Evolutionary conservation across 1,140 invertebrate species (phyloP), one percentile per base, ranked within the genome.

Genomic region (Brachionus rubens): DNA sequence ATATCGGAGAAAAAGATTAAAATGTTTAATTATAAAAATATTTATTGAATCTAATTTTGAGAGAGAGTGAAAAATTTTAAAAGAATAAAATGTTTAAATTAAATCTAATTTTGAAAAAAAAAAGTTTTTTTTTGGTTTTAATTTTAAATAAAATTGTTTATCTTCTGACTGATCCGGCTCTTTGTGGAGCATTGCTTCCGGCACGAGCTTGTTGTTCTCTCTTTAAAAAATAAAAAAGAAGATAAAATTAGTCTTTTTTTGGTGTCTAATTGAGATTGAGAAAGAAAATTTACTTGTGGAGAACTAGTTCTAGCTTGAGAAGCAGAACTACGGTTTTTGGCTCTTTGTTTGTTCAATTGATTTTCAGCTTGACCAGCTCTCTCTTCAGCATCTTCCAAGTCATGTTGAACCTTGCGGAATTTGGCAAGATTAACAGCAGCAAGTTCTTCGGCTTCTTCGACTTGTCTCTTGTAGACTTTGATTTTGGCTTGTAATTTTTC

Each of bases 401-500:
- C 75, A 24, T 36, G 16, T 50, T 76, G 75, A 21, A 94, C 93
- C 87, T 98, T 98, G 84, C 95, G 92, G 92, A 96, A 99, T 89
- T 99, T 99, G 86, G 94, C 95, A 85, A 98, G 90, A 87, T 98
- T 98, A 80, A 97, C 89, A 82, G 93, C 94, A 81, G 95, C 95
- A 82, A 98, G 94, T 87, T 98, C 95, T 88, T 98, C 94, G 79
- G 95, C 94, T 86, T 98, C 95, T 84, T 98, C 96, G 82, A 98
- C 96, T 89, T 98, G 95, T 87, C 94, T 91, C 91, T 97, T 98
- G 90, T 97, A 98, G 78, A 92, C 94, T 89, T 97, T 97, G 88
- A 98, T 96, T 89, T 98, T 99, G 87, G 94, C 91, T 88, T 98
- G 94, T 67, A 98, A 90, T 89, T 97, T 98, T 88, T 98, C 96